Evolutionary conservation across 2,888 invertebrate genomes (phyloP), one percentile per base, ranked within the genome.

Genomic region (Neoaliturus tenellus): DNA sequence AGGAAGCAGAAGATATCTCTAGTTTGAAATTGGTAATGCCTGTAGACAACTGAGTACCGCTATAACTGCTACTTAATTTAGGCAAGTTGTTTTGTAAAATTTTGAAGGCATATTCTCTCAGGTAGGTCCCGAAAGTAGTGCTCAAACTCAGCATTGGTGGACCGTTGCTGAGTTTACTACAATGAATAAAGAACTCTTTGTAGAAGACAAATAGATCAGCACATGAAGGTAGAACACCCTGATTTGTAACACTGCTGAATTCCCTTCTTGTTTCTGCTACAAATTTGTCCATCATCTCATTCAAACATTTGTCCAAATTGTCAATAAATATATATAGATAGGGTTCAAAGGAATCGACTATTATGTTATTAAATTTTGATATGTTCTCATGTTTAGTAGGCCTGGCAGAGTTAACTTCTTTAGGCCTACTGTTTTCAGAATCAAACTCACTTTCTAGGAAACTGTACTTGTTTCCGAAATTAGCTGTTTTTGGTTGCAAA

Each of bases 171-270:
- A 99, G 93, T 88, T 98, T 96, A 35, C 97, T 96, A 89, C 99
- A 99, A 91, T 99, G 99, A 75, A 99, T 96, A 92, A 99, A 94
- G 88, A 98, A 98, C 90, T 99, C 98, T 92, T 99, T 99, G 90
- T 99, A 98, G 90, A 98, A 97, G 12, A 98, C 95, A 92, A 99
- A 99, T 86, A 99, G 92, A 90, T 99, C 99, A 0, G 98, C 99
- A 89, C 98, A 98, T 84, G 97, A 98, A 0, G 96, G 95, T 83
- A 98, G 91, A 39, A 98, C 97, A 0, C 93, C 92, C 23, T 93
- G 92, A 81, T 90, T 87, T 4, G 84, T 84, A 17, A 87, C 87
- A 89, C 88, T 86, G 90, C 89, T 87, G 88, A 88, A 85, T 89
- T 87, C 87, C 17, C 81, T 90, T 83, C 91, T 89, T 80, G 91